Conservation (phyloP, 2,888 invertebrate species). For the Orchesellides sinensis region DNA sequence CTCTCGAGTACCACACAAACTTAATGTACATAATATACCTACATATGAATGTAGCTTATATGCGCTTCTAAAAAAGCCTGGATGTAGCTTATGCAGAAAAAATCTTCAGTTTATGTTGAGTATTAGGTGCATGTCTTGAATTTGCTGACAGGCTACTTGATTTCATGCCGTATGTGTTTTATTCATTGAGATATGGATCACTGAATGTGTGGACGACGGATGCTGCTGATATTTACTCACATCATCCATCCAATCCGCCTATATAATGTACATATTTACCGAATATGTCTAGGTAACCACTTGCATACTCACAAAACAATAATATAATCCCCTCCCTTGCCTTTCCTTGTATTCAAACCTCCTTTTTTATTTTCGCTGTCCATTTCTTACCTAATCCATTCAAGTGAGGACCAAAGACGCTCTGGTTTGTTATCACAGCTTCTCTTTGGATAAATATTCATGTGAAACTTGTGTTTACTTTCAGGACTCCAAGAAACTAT, state of each 20-base stretch:
- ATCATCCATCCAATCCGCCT: background rate
- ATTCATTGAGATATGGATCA: constrained; percentile 3
- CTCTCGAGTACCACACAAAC: background rate
- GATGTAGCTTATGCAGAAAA: constrained; percentile 30
- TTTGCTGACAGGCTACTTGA: constrained; percentile 37
- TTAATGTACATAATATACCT: background rate
- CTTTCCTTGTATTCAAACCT: background rate
- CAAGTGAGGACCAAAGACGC: constrained; percentile 26
- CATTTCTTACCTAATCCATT: constrained; percentile 16
- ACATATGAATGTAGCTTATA: background rate
- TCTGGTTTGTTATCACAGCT: constrained; percentile 55
- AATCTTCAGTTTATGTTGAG: background rate
- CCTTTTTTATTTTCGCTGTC: background rate
- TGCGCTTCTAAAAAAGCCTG: constrained; percentile 2
- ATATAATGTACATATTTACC: no score
- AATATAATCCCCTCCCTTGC: background rate
- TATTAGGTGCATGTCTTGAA: background rate
- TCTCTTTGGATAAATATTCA: constrained; percentile 61
- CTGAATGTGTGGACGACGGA: background rate
- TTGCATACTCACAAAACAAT: background rate
- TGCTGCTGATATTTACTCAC: background rate
- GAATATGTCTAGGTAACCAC: no score
- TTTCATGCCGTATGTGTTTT: constrained; percentile 10
- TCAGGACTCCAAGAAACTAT: background rate
- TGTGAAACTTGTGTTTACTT: constrained; percentile 63